phyloP scores from a whole-genome alignment of 2,888 invertebrate species.

The Barypeithes pellucidus region DNA sequence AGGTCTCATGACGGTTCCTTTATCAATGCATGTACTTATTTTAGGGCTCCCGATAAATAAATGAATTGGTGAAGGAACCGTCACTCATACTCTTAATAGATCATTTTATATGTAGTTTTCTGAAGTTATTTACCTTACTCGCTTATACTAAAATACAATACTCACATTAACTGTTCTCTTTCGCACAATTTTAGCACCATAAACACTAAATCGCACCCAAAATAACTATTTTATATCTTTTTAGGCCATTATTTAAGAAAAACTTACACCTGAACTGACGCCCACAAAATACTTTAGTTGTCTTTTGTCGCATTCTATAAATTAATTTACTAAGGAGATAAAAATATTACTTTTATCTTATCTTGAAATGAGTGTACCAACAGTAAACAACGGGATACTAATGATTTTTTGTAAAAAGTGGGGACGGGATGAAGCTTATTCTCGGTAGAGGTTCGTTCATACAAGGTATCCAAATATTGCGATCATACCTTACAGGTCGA shows the following conservation, averaged over 20 bases:
- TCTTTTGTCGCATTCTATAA: background rate
- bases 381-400: slow-evolving; percentile 30
- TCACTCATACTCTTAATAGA: too few species aligned
- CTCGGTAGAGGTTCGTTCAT: background rate
- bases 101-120: too few species aligned
- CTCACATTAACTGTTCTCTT: too few species aligned
- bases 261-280: slow-evolving; percentile 5
- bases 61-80: too few species aligned
- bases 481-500: too few species aligned
- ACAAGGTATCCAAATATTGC: too few species aligned
- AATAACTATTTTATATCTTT: background rate
- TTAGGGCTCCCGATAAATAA: too few species aligned
- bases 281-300: slow-evolving; percentile 13
- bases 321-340: slow-evolving; percentile 30
- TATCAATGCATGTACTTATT: too few species aligned
- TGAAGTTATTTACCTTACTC: too few species aligned
- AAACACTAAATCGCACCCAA: background rate
- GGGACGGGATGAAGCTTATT: background rate
- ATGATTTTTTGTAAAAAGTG: slow-evolving; percentile 1
- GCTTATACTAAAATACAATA: too few species aligned
- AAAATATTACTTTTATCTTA: slow-evolving; percentile 33
- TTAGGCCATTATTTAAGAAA: slow-evolving; percentile 9
- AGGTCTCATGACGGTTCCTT: too few species aligned
- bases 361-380: slow-evolving; percentile 33
- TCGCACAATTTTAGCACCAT: background rate